A percentile compares a stretch with the other conserved stretches of the same genome.
Evolutionary conservation across 2,113 vertebrate species (phyloP).

Genomic region (Aptenodytes forsteri): DNA sequence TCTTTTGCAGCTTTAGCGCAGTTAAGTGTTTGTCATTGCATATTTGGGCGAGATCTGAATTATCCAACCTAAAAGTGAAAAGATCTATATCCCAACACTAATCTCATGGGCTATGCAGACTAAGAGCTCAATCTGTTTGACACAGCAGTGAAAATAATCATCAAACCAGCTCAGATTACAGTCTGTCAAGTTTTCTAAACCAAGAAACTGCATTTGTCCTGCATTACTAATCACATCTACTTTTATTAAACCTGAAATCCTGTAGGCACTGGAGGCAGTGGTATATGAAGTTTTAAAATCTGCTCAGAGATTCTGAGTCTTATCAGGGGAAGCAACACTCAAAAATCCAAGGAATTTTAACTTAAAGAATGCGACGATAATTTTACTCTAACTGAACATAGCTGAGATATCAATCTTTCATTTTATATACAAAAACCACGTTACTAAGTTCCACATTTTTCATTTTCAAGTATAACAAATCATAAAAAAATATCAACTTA

Average conservation of each 20-base stretch:
- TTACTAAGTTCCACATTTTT: not conserved
- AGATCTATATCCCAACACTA: not conserved
- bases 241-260: slow-evolving; percentile 6
- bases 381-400: not conserved
- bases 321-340: not conserved
- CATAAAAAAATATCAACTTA: not conserved
- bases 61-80: not conserved
- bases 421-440: not conserved
- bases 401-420: not conserved
- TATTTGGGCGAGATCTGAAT: not conserved
- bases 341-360: not conserved
- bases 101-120: not conserved
- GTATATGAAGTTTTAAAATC: not conserved
- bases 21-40: not conserved
- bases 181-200: not conserved
- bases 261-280: not conserved
- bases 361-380: not conserved
- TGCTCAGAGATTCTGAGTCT: not conserved
- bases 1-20: not conserved
- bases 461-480: not conserved
- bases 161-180: not conserved
- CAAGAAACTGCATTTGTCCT: not conserved
- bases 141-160: not conserved
- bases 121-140: not conserved
- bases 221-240: not conserved